phyloP scores from a whole-genome alignment of 35 echinoderm and acorn worm species.

The Lytechinus pictus region DNA sequence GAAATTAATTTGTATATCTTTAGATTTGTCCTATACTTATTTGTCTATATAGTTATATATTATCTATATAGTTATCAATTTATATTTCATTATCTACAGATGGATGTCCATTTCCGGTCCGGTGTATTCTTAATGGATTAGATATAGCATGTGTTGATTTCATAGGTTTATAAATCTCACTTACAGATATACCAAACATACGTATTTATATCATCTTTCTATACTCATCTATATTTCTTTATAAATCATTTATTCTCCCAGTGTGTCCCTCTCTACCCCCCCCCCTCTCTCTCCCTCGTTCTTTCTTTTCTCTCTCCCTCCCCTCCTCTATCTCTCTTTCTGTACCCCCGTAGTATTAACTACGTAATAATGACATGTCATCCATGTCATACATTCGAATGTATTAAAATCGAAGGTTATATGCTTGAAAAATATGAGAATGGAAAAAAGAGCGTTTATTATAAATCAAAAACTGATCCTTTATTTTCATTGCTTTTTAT shows the following conservation, averaged over 20 bases:
- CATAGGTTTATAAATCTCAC: neutral
- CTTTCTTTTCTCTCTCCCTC: neutral
- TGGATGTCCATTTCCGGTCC: too few species aligned
- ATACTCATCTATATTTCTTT: neutral
- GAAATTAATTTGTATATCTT: neutral
- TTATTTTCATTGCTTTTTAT: constrained; percentile 51
- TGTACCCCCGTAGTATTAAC: neutral
- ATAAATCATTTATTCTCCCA: too few species aligned
- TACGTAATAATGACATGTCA: too few species aligned
- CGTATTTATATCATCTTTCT: too few species aligned
- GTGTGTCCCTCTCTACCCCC: too few species aligned
- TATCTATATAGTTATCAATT: too few species aligned
- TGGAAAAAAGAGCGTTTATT: neutral
- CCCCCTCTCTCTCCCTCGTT: too few species aligned
- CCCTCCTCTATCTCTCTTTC: neutral
- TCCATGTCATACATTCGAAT: neutral
- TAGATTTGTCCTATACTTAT: too few species aligned
- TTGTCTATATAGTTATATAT: too few species aligned
- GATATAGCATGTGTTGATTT: too few species aligned
- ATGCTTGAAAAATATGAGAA: neutral
- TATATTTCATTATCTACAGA: too few species aligned
- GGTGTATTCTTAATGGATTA: too few species aligned
- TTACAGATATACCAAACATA: neutral
- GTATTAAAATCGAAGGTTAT: neutral
- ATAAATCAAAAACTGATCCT: constrained; percentile 54